phyloP scores from a whole-genome alignment of 2,888 invertebrate species.

The Escarpia spicata region DNA sequence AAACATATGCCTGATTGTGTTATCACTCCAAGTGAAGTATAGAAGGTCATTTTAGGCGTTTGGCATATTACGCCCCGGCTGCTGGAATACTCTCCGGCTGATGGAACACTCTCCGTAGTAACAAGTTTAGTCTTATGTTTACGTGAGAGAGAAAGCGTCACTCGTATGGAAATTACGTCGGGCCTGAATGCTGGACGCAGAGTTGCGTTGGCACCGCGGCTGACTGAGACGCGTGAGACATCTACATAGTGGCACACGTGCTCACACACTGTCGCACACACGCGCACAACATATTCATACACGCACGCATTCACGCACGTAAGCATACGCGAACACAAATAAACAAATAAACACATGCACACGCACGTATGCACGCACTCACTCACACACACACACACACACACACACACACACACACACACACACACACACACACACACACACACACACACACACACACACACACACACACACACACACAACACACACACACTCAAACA shows the following conservation, averaged over 20 bases:
- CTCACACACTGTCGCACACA: constrained; percentile 1
- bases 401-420: too few relatives aligned
- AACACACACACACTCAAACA: too few relatives aligned
- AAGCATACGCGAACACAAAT: background rate
- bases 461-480: too few relatives aligned
- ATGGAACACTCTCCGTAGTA: background rate
- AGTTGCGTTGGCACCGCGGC: background rate
- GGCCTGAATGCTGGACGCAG: background rate
- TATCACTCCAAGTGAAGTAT: too few relatives aligned
- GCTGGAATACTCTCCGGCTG: background rate
- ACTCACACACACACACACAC: too few relatives aligned
- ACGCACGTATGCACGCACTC: too few relatives aligned
- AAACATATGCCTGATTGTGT: too few relatives aligned
- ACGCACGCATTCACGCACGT: background rate
- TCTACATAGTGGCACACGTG: background rate
- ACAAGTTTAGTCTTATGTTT: background rate
- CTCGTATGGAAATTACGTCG: background rate
- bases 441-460: too few relatives aligned
- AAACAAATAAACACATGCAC: too few relatives aligned
- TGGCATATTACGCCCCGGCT: background rate
- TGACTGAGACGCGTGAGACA: background rate
- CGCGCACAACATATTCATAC: background rate
- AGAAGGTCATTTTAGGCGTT: too few relatives aligned
- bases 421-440: too few relatives aligned
- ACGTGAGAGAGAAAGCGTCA: background rate